phyloP scores from a whole-genome alignment of 2,888 invertebrate species.

The Volucella inflata region DNA sequence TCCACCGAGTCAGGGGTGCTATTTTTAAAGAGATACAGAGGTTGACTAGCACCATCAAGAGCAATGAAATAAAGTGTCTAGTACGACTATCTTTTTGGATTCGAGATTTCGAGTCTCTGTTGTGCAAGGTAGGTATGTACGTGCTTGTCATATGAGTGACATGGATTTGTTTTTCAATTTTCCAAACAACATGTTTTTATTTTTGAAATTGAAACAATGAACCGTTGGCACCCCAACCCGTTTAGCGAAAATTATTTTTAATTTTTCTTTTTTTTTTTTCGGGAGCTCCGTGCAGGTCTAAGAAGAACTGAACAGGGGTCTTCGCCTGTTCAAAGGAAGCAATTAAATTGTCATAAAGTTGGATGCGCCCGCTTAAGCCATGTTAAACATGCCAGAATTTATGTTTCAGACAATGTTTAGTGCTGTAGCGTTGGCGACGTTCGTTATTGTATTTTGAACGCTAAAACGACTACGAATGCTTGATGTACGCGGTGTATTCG shows the following conservation, averaged over 20 bases:
- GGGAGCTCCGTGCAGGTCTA: background rate
- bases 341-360: constrained; percentile 75
- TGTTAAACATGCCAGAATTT: constrained; percentile 67
- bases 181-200: constrained; percentile 63
- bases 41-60: background rate
- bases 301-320: background rate
- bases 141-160: constrained; percentile 62
- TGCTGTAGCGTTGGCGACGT: constrained; percentile 11
- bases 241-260: background rate
- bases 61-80: constrained; percentile 10
- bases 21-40: constrained; percentile 36
- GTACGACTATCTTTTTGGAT: background rate
- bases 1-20: constrained; percentile 38
- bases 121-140: constrained; percentile 53
- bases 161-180: constrained; percentile 72
- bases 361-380: constrained; percentile 70
- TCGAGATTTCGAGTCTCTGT: background rate
- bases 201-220: constrained; percentile 63
- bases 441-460: background rate
- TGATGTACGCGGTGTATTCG: background rate
- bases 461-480: background rate
- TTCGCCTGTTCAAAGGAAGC: constrained; percentile 70
- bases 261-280: background rate
- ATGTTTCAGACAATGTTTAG: constrained; percentile 61
- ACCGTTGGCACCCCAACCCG: constrained; percentile 33